A percentile compares a stretch with the other conserved stretches of the same genome.
These are phyloP conservation scores for Grammomys dolichurus DNA, from an alignment of 2,113 vertebrate species.

Conservation along the genomic window DNA sequence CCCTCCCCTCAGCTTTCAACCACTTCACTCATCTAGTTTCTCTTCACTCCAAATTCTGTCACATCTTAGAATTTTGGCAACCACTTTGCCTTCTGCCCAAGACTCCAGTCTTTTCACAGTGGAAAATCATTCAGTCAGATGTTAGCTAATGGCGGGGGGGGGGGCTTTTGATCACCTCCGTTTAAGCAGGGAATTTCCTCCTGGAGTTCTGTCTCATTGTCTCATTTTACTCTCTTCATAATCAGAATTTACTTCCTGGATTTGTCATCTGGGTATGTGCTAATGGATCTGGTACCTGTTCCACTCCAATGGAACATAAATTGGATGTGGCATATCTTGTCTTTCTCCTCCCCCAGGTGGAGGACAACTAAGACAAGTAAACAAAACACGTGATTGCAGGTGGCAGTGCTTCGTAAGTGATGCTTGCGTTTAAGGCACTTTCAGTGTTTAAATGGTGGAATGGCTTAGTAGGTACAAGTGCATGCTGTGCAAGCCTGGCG, in stretches of 20 bases:
- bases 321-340: not conserved
- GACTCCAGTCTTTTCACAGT: not conserved
- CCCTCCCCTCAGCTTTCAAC: not conserved
- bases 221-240: slow-evolving; percentile 30
- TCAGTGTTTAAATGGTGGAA: not conserved
- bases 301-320: not conserved
- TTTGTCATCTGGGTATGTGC: not conserved
- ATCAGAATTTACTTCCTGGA: not conserved
- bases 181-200: not conserved
- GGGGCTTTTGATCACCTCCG: not conserved
- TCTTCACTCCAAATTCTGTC: not conserved
- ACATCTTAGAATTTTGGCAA: not conserved
- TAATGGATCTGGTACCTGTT: slow-evolving; percentile 2
- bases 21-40: not conserved
- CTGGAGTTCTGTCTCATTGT: not conserved
- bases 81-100: not conserved
- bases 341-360: slow-evolving; percentile 5
- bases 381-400: not conserved
- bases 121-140: not conserved
- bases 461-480: not conserved
- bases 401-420: not conserved
- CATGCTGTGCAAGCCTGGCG: not conserved
- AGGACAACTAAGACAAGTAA: slow-evolving; percentile 32
- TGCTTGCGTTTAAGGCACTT: slow-evolving; percentile 2
- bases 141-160: not conserved